These are phyloP conservation scores for Spatula clypeata DNA, from an alignment of 2,797 vertebrate genomes.

Conservation along the genomic window DNA sequence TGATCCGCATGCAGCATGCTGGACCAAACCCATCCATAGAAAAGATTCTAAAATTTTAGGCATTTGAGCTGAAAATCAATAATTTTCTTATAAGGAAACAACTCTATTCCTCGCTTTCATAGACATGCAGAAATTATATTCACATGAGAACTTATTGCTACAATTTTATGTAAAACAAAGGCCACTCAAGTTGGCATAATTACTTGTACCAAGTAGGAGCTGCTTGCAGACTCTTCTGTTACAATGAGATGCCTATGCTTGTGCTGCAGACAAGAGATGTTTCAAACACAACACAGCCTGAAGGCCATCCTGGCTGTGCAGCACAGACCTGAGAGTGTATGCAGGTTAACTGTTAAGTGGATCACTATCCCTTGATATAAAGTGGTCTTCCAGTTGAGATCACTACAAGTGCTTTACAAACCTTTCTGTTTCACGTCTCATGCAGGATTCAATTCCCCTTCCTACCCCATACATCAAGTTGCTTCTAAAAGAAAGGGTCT, in stretches of 20 bases:
- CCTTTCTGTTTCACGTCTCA: background rate
- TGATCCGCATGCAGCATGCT: background rate
- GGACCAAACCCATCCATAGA: background rate
- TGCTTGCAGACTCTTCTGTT: background rate
- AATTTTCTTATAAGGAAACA: background rate
- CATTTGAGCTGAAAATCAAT: background rate
- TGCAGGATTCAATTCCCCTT: background rate
- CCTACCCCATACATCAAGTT: background rate
- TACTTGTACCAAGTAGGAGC: background rate
- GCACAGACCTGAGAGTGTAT: fast-evolving
- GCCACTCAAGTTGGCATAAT: background rate
- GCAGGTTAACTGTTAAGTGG: fast-evolving
- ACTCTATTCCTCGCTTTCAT: background rate
- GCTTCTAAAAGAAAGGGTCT: background rate
- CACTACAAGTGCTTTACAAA: background rate
- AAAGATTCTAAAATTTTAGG: background rate
- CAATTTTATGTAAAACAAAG: background rate
- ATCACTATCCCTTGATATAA: background rate
- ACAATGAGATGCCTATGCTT: background rate
- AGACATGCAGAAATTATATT: background rate
- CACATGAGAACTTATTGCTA: background rate
- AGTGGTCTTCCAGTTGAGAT: background rate
- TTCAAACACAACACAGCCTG: background rate
- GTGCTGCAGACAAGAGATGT: background rate
- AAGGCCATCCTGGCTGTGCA: background rate